Percentiles rank a stretch among this genome's conserved stretches.
Evolutionary conservation across 2,888 invertebrate genomes (phyloP).

Genomic region (Trichopria drosophilae): DNA sequence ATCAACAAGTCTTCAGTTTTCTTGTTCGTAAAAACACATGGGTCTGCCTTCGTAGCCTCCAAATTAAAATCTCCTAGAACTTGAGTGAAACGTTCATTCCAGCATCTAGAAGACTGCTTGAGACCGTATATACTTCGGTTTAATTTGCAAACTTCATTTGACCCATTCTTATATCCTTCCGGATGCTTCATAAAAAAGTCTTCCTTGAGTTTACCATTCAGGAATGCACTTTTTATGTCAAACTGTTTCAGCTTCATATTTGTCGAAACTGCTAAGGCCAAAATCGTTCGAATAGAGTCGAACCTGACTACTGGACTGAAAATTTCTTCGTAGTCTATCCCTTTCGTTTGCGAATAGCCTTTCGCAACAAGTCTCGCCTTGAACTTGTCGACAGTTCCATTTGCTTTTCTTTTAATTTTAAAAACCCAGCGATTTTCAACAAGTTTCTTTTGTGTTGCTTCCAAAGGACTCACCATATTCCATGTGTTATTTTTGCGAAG

Average conservation of each 20-base stretch:
- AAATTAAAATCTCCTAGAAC: slow-evolving; percentile 22
- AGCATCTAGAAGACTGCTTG: slow-evolving; percentile 42
- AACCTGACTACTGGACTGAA: slow-evolving; percentile 42
- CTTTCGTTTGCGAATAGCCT: slow-evolving; percentile 40
- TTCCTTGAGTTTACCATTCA: slow-evolving; percentile 36
- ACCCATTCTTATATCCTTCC: slow-evolving; percentile 34
- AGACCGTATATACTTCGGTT: slow-evolving; percentile 43
- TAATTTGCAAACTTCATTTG: slow-evolving; percentile 35
- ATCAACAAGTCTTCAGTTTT: slow-evolving; percentile 16
- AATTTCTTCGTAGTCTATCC: slow-evolving; percentile 42
- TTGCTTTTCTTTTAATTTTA: not conserved
- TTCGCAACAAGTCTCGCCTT: slow-evolving; percentile 42
- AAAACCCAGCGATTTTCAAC: slow-evolving; percentile 14
- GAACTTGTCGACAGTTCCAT: not conserved
- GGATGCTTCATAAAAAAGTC: slow-evolving; percentile 39
- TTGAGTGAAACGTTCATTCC: slow-evolving; percentile 32
- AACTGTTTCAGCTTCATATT: slow-evolving; percentile 40
- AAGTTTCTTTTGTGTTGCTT: not conserved
- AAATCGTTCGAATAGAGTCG: slow-evolving; percentile 36
- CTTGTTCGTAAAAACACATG: slow-evolving; percentile 22
- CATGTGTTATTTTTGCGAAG: slow-evolving; percentile 11
- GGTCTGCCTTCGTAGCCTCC: slow-evolving; percentile 22
- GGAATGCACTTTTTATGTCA: slow-evolving; percentile 37
- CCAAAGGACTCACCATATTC: slow-evolving; percentile 3
- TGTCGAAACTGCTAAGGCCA: slow-evolving; percentile 39